A percentile compares a stretch with the other conserved stretches of the same genome.
These are phyloP conservation scores for Trachelus iudaicus DNA, from an alignment of 2,888 invertebrate genomes.

Conservation along the genomic window DNA sequence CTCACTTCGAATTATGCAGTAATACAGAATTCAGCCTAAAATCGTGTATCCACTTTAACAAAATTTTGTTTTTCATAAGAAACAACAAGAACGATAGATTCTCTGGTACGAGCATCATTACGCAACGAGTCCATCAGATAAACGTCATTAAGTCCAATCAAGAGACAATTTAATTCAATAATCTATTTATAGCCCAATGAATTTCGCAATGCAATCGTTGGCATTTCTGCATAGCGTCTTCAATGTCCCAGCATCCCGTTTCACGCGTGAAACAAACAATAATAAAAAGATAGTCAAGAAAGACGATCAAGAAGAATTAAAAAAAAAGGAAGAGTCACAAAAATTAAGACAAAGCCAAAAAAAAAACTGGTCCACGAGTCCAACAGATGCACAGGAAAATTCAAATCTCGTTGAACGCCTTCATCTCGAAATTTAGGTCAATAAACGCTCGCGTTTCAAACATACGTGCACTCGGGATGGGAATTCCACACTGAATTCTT, in stretches of 20 bases:
- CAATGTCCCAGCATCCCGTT: background rate
- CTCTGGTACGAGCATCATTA: background rate
- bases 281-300: background rate
- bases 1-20: background rate
- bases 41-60: background rate
- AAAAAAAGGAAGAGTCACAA: background rate
- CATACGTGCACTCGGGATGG: background rate
- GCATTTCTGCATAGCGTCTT: background rate
- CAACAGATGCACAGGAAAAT: background rate
- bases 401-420: background rate
- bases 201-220: background rate
- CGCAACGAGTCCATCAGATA: background rate
- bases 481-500: background rate
- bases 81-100: background rate
- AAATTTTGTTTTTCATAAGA: background rate
- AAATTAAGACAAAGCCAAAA: background rate
- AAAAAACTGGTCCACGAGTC: background rate
- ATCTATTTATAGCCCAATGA: conserved; percentile 13
- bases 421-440: background rate
- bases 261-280: background rate
- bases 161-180: conserved; percentile 19
- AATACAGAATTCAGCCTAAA: background rate
- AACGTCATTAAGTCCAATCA: conserved; percentile 5
- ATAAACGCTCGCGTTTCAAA: background rate
- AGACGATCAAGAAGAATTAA: background rate